These are phyloP conservation scores for Ips typographus DNA, from an alignment of 1,140 invertebrate species.

Conservation along the genomic window DNA sequence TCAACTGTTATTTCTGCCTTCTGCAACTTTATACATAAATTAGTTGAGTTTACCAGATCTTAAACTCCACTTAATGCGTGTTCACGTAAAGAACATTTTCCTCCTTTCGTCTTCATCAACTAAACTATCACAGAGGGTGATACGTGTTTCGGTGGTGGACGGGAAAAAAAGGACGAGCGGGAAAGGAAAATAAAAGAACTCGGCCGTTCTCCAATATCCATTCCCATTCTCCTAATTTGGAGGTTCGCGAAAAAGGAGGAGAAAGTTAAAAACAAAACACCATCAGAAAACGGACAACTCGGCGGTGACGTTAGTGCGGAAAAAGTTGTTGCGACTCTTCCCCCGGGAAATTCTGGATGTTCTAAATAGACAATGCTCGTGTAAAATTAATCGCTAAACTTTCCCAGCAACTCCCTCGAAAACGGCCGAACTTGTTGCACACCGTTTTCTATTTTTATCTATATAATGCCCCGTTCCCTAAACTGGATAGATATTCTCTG, in stretches of 20 bases:
- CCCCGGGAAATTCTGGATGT: slow-evolving; percentile 26
- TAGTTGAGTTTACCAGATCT: too few relatives aligned
- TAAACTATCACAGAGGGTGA: too few relatives aligned
- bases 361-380: slow-evolving; percentile 20
- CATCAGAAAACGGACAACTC: not conserved
- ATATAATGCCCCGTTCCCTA: not conserved
- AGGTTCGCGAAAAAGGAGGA: not conserved
- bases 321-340: slow-evolving; percentile 16
- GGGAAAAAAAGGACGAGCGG: too few relatives aligned
- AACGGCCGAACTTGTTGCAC: slow-evolving; percentile 20
- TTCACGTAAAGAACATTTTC: too few relatives aligned
- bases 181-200: too few relatives aligned
- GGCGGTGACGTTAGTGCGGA: slow-evolving; percentile 9
- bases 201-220: too few relatives aligned
- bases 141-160: too few relatives aligned
- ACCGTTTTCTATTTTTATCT: slow-evolving; percentile 8
- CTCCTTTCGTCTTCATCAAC: too few relatives aligned
- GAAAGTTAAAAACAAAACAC: slow-evolving; percentile 5
- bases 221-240: too few relatives aligned
- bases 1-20: too few relatives aligned
- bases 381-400: slow-evolving; percentile 26
- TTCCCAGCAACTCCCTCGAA: slow-evolving; percentile 11
- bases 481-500: slow-evolving; percentile 8
- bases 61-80: too few relatives aligned
- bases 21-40: too few relatives aligned